phyloP scores from a whole-genome alignment of 2,888 invertebrate genomes.

The Cantharis rustica region DNA sequence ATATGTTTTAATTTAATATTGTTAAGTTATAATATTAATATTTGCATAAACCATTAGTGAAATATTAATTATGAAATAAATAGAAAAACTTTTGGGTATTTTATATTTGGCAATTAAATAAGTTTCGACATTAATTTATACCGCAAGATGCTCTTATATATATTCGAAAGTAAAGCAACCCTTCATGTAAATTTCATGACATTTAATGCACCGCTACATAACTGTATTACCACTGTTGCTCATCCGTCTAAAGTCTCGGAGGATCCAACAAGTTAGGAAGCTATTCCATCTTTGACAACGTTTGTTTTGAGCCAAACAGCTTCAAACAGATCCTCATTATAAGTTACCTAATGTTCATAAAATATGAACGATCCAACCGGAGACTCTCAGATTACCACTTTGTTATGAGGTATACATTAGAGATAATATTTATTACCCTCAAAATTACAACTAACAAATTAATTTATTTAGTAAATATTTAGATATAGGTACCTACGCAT shows the following conservation, averaged over 20 bases:
- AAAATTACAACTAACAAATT: constrained; percentile 22
- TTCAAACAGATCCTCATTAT: constrained; percentile 59
- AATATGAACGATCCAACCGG: constrained; percentile 52
- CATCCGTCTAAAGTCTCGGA: constrained; percentile 46
- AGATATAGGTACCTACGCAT: background rate
- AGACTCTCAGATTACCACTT: constrained; percentile 37
- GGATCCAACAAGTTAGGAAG: constrained; percentile 52
- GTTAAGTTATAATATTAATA: background rate
- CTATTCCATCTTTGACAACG: constrained; percentile 46
- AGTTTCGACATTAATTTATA: constrained; percentile 29
- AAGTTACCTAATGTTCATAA: constrained; percentile 58
- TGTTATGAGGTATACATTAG: constrained; percentile 27
- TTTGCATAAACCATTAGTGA: background rate
- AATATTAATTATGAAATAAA: background rate
- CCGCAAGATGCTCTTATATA: constrained; percentile 32
- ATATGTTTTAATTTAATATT: constrained; percentile 19
- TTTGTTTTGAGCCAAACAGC: constrained; percentile 49
- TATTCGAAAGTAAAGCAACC: constrained; percentile 36
- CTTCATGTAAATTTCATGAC: constrained; percentile 56
- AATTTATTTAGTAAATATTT: constrained; percentile 22
- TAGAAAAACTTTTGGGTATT: background rate
- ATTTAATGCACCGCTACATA: constrained; percentile 56
- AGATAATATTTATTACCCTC: constrained; percentile 25
- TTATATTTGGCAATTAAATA: constrained; percentile 2
- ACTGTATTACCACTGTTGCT: constrained; percentile 51